Conservation (phyloP, 2,113 vertebrate genomes). For the Myodes glareolus region DNA sequence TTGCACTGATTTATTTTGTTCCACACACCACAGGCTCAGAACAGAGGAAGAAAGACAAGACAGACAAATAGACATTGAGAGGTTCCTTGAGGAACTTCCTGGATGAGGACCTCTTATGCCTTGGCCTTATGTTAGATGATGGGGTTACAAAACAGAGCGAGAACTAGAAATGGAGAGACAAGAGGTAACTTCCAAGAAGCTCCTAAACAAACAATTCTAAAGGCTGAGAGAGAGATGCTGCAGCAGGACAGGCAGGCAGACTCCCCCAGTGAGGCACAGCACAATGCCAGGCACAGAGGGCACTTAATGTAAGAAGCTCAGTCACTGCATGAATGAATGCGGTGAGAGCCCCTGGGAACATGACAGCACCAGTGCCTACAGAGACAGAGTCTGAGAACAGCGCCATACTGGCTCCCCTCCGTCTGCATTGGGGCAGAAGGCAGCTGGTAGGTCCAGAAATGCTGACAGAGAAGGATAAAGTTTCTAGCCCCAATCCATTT, state of each 20-base stretch:
- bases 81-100: background rate
- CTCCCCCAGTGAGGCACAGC: background rate
- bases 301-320: background rate
- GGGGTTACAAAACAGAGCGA: background rate
- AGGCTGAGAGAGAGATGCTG: background rate
- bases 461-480: slow-evolving; percentile 68
- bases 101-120: background rate
- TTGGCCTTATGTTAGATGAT: background rate
- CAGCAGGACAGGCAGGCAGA: background rate
- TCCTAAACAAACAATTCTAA: slow-evolving; percentile 4
- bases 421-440: slow-evolving; percentile 45
- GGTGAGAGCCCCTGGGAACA: background rate
- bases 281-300: background rate
- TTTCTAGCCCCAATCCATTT: slow-evolving; percentile 63
- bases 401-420: background rate
- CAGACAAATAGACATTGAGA: background rate
- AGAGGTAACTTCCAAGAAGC: background rate
- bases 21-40: background rate
- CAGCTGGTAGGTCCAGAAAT: slow-evolving; percentile 68
- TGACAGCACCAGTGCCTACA: background rate
- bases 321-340: background rate
- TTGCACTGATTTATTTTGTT: background rate
- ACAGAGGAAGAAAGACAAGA: background rate
- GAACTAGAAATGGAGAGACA: background rate
- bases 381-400: background rate